Conservation (phyloP, 1,140 invertebrate genomes). For the Drosophila simulans region DNA sequence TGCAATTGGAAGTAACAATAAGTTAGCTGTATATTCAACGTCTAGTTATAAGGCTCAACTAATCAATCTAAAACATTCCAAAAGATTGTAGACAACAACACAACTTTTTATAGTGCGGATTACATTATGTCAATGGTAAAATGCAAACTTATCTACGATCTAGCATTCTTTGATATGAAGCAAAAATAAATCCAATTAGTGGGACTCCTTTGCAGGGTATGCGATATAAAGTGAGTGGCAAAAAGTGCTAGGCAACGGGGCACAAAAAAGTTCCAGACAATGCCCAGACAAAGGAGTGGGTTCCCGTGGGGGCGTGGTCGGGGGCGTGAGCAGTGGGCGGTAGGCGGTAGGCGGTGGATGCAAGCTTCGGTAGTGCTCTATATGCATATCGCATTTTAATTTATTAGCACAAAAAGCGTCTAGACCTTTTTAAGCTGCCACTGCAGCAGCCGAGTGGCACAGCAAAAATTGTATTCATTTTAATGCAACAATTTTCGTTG, state of each 20-base stretch:
- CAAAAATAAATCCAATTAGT: not conserved
- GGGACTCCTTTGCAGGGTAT: constrained; percentile 10
- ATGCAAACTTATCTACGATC: too few relatives aligned
- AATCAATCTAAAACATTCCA: too few relatives aligned
- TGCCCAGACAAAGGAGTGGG: constrained; percentile 57
- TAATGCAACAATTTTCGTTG: constrained; percentile 70
- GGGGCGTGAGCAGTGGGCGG: not conserved
- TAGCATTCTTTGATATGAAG: too few relatives aligned
- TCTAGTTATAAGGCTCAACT: too few relatives aligned
- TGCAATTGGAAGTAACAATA: too few relatives aligned
- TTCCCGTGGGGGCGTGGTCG: constrained; percentile 9
- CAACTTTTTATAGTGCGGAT: too few relatives aligned
- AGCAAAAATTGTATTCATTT: constrained; percentile 55
- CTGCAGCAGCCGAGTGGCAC: constrained; percentile 28
- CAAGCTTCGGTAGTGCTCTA: constrained; percentile 41
- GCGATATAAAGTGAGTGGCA: constrained; percentile 26
- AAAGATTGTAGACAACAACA: too few relatives aligned
- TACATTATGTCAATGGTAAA: too few relatives aligned
- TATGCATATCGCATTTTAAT: constrained; percentile 83
- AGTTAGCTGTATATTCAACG: too few relatives aligned
- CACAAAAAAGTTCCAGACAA: constrained; percentile 71
- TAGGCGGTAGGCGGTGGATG: constrained; percentile 32
- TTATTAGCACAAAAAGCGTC: constrained; percentile 82
- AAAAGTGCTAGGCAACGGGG: constrained; percentile 46
- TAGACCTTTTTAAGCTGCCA: constrained; percentile 79